Evolutionary conservation across 2,888 invertebrate genomes (phyloP).

Genomic region (Rotaria sp.): DNA sequence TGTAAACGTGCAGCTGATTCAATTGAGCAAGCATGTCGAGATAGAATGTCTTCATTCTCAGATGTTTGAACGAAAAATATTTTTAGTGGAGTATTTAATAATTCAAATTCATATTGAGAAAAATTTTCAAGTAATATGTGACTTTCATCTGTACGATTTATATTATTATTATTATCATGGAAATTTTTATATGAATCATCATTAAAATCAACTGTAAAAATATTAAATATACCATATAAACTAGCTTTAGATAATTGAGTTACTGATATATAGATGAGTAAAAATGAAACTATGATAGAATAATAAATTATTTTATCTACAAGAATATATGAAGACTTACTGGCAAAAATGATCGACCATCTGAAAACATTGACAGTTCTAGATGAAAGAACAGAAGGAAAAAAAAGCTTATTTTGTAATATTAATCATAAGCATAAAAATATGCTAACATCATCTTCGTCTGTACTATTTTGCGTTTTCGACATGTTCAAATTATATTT

Average conservation of each 20-base stretch:
- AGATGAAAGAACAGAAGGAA: background rate
- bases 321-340: background rate
- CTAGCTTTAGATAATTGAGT: conserved; percentile 19
- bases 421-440: background rate
- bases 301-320: background rate
- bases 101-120: background rate
- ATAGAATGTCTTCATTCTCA: background rate
- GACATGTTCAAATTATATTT: no score
- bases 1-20: conserved; percentile 8
- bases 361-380: background rate
- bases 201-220: background rate
- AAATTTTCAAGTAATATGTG: background rate
- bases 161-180: background rate
- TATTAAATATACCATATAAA: conserved; percentile 14
- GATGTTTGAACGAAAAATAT: conserved; percentile 24
- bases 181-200: background rate
- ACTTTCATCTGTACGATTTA: background rate
- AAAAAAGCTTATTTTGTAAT: background rate
- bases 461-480: no score
- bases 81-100: background rate
- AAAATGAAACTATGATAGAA: background rate
- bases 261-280: background rate
- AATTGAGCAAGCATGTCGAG: conserved; percentile 13
- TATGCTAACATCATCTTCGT: no score
- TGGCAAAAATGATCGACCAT: background rate